Evolutionary conservation across 1,140 invertebrate genomes (phyloP).

Genomic region (Drosophila punjabiensis): DNA sequence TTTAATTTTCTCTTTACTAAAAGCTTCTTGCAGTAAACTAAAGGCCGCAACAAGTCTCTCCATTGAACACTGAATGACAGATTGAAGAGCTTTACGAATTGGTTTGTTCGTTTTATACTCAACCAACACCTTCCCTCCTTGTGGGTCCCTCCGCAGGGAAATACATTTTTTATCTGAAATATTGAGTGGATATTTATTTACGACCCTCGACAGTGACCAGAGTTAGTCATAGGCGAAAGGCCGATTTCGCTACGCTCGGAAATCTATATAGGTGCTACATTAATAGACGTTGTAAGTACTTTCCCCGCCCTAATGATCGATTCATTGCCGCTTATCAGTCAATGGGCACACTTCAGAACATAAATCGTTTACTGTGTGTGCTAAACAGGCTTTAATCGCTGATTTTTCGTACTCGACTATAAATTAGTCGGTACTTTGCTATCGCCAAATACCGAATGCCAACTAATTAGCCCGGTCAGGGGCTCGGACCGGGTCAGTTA

Average conservation of each 20-base stretch:
- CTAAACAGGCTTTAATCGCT: slow-evolving; percentile 59
- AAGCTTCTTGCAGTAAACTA: background rate
- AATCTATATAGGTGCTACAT: slow-evolving; percentile 3
- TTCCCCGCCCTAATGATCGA: slow-evolving; percentile 37
- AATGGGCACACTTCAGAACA: slow-evolving; percentile 62
- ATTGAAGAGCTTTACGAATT: background rate
- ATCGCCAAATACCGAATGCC: slow-evolving; percentile 25
- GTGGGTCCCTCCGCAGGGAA: slow-evolving; percentile 25
- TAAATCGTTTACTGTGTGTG: slow-evolving; percentile 57
- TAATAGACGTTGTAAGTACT: slow-evolving; percentile 42
- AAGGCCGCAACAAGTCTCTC: background rate
- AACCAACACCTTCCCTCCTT: background rate
- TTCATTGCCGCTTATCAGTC: slow-evolving; percentile 53
- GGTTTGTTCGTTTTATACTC: background rate
- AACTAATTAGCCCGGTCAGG: slow-evolving; percentile 28
- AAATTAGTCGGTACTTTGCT: slow-evolving; percentile 32
- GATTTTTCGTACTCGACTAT: slow-evolving; percentile 62
- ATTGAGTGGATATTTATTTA: slow-evolving; percentile 32
- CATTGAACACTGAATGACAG: slow-evolving; percentile 16
- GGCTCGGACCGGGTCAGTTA: slow-evolving; percentile 34
- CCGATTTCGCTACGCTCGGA: slow-evolving; percentile 45
- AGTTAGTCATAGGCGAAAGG: slow-evolving; percentile 46
- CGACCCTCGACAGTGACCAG: slow-evolving; percentile 15
- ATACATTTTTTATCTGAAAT: slow-evolving; percentile 25
- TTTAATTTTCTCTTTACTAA: background rate